Base-by-base conservation (phyloP, 1,140 invertebrate species). In the Anadara kagoshimensis region DNA sequence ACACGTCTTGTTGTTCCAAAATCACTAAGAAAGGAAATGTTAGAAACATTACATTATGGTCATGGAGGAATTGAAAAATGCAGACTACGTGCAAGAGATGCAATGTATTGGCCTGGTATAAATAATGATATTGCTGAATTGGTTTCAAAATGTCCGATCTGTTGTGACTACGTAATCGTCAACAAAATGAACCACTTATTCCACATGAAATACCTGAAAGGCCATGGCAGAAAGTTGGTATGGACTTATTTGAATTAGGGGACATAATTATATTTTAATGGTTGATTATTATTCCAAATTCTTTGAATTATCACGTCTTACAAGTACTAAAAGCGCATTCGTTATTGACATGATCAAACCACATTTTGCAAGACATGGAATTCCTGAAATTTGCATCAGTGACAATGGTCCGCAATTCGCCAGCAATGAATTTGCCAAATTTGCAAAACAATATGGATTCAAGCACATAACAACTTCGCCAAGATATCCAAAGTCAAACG, bases 381-480 rank as follows among this genome's bases (percentile, higher is more conserved):
- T 84, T 20, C 79, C 76, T 16, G 71, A 77, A n/a, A 11, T 36
- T 1, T 36, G 82, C 10, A 41, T 78, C 0, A 71, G 69, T 26
- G 80, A 83, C 64, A 83, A 81, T 66, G 78, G 71, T 0, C 75
- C 75, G 0, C 69, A 80, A 36, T 85, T 80, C 63, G 20, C 69
- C 24, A 73, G 69, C 29, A 7, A 20, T n/a, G 78, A 78, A 41
- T 85, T 85, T 57, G 20, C 22, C 57, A 53, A 72, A 11, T 83
- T 83, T 69, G 29, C 66, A n/a, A 49, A 53, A 16, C 51, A 74
- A 0, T 80, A 70, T 67, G 44, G 51, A 5, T 76, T 85, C 66
- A 63, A 59, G 29, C 80, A 82, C 49, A 63, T 68, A 7, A 79
- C 78, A 7, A 73, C 47, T 20, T 70, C 56, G 14, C 78, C 71